Conservation (phyloP, 2,113 vertebrate species). For the Bungarus multicinctus region DNA sequence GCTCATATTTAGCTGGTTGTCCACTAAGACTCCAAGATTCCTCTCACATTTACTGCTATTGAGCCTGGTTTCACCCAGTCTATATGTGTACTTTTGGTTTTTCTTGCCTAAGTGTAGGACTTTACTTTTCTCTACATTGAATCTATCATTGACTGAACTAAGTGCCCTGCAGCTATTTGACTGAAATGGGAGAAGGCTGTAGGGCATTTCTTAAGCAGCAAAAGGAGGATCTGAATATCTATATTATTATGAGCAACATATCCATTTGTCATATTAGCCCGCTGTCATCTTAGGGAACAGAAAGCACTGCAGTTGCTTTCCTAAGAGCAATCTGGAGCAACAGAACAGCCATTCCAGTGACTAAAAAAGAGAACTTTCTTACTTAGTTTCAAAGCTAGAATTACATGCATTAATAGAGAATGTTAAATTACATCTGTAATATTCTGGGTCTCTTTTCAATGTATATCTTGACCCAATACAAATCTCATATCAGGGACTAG, state of each 20-base stretch:
- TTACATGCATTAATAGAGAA: not conserved
- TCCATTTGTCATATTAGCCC: not conserved
- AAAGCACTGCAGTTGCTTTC: not conserved
- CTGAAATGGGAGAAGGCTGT: not conserved
- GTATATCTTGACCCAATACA: not conserved
- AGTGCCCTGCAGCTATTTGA: not conserved
- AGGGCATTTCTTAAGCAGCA: not conserved
- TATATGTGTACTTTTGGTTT: no score
- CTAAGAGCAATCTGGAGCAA: not conserved
- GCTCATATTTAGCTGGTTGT: no score
- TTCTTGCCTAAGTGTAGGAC: no score
- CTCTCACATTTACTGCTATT: no score
- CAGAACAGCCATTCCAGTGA: not conserved
- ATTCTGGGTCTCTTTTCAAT: not conserved
- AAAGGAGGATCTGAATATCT: not conserved
- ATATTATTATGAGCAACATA: not conserved
- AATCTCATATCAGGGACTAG: not conserved
- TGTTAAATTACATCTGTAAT: not conserved
- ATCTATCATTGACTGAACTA: not conserved
- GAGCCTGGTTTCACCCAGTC: no score
- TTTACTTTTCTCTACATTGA: no score
- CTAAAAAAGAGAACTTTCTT: not conserved
- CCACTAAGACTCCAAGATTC: no score
- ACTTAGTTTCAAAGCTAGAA: not conserved
- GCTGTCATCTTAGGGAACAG: not conserved